These are phyloP conservation scores for Thereva nobilitata DNA, from an alignment of 2,888 invertebrate genomes.

Conservation along the genomic window DNA sequence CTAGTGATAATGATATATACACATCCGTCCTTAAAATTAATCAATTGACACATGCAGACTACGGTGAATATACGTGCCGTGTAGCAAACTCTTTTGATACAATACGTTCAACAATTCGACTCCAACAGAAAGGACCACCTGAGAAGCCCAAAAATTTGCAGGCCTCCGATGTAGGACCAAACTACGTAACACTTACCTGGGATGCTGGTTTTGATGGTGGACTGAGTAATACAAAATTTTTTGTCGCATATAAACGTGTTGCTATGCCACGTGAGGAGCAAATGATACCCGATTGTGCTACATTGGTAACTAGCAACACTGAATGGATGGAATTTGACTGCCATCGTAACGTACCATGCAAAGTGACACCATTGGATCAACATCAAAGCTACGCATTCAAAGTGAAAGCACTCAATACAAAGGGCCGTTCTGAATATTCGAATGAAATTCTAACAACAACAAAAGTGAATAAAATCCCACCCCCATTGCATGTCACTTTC, in stretches of 20 bases:
- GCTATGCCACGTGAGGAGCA: slow-evolving; percentile 65
- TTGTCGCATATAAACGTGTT: slow-evolving; percentile 78
- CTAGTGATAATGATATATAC: slow-evolving; percentile 83
- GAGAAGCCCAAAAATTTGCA: slow-evolving; percentile 77
- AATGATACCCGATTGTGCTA: slow-evolving; percentile 66
- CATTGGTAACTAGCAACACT: slow-evolving; percentile 62
- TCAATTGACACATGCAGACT: slow-evolving; percentile 78
- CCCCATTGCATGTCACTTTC: slow-evolving; percentile 79
- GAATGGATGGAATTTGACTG: slow-evolving; percentile 88
- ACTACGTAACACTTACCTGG: slow-evolving; percentile 81
- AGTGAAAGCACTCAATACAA: slow-evolving; percentile 86
- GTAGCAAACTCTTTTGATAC: slow-evolving; percentile 82
- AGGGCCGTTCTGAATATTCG: slow-evolving; percentile 85
- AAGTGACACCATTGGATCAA: slow-evolving; percentile 82
- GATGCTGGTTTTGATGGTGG: slow-evolving; percentile 92
- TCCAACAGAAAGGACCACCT: slow-evolving; percentile 87
- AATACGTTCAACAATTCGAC: slow-evolving; percentile 72
- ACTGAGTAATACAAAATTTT: slow-evolving; percentile 81
- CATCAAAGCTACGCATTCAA: slow-evolving; percentile 86
- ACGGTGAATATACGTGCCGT: slow-evolving; percentile 89
- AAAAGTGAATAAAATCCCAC: slow-evolving; percentile 80
- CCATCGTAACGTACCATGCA: slow-evolving; percentile 83
- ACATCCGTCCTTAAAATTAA: slow-evolving; percentile 76
- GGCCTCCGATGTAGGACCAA: slow-evolving; percentile 75
- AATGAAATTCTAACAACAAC: slow-evolving; percentile 81